phyloP scores from a whole-genome alignment of 2,888 invertebrate species.

The Volucella bombylans region DNA sequence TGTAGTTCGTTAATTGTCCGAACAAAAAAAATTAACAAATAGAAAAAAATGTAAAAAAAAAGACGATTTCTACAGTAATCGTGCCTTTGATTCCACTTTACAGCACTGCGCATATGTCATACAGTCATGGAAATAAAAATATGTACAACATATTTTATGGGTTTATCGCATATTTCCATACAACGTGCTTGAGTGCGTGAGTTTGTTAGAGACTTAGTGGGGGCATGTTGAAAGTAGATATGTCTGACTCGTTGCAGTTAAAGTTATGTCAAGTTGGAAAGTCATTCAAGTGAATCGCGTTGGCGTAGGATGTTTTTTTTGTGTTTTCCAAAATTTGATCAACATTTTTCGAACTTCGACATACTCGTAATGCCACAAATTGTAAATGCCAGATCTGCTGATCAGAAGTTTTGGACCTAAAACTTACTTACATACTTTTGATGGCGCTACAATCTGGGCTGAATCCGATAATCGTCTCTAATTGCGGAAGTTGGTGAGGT shows the following conservation, averaged over 20 bases:
- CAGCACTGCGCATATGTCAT: constrained; percentile 12
- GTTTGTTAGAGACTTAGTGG: background rate
- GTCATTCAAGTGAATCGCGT: too few relatives aligned
- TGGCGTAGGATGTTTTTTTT: too few relatives aligned
- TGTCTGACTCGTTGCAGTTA: background rate
- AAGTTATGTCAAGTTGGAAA: background rate
- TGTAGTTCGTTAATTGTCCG: constrained; percentile 14
- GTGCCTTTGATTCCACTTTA: constrained; percentile 20
- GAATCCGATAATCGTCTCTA: too few relatives aligned
- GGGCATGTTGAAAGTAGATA: background rate
- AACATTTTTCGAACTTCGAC: too few relatives aligned
- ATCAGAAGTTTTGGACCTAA: too few relatives aligned
- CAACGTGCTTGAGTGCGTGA: background rate
- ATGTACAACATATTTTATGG: constrained; percentile 26
- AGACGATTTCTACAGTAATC: constrained; percentile 29
- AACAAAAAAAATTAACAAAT: background rate
- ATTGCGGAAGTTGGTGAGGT: too few relatives aligned
- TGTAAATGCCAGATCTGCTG: too few relatives aligned
- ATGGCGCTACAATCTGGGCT: too few relatives aligned
- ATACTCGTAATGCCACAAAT: too few relatives aligned
- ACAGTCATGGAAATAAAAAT: constrained; percentile 22
- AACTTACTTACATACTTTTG: too few relatives aligned
- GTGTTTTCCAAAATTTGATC: too few relatives aligned
- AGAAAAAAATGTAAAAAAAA: background rate
- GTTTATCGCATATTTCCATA: background rate